A percentile compares a stretch with the other conserved stretches of the same genome.
These are phyloP conservation scores for Lates calcarifer DNA, from an alignment of 2,113 vertebrate genomes.

Conservation along the genomic window DNA sequence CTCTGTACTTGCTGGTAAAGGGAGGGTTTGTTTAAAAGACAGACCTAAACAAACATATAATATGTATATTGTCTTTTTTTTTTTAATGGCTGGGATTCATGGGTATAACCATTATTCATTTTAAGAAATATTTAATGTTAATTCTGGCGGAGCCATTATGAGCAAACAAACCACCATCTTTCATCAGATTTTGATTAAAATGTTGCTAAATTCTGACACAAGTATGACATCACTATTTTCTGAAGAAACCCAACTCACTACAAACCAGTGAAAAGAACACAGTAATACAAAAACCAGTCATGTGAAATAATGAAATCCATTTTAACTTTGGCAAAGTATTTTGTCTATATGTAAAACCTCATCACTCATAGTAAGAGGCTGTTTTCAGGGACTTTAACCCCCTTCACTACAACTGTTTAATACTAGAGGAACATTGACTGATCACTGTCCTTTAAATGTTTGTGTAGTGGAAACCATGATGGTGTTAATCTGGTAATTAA, in stretches of 20 bases:
- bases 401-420: not conserved
- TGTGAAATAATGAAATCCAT: not conserved
- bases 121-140: not conserved
- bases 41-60: not conserved
- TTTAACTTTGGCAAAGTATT: not conserved
- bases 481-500: conserved; percentile 50
- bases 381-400: not conserved
- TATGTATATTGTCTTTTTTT: too few species aligned
- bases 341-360: not conserved
- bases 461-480: conserved; percentile 4
- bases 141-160: not conserved
- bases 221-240: not conserved
- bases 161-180: not conserved
- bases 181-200: not conserved
- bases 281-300: not conserved
- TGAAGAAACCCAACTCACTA: too few species aligned
- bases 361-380: not conserved
- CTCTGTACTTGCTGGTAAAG: not conserved
- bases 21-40: not conserved
- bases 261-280: not conserved
- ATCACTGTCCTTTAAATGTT: conserved; percentile 17
- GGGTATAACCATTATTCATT: not conserved
- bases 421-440: not conserved
- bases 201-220: not conserved
- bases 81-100: not conserved